A percentile compares a stretch with the other conserved stretches of the same genome.
phyloP scores from a whole-genome alignment of 2,888 invertebrate genomes.

The Melanotus villosus region DNA sequence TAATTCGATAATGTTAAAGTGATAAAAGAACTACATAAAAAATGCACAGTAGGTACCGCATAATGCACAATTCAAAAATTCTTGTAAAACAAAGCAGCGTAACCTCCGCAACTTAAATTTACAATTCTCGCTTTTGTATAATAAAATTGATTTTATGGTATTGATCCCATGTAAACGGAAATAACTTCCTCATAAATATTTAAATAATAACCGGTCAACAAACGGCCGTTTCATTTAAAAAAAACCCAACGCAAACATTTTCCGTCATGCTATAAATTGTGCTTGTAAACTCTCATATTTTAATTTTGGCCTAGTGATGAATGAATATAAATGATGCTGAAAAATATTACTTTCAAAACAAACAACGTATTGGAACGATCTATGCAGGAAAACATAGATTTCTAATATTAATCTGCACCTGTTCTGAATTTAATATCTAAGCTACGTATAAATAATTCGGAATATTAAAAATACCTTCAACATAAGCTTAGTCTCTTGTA shows the following conservation, averaged over 20 bases:
- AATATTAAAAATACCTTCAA: conserved; percentile 5
- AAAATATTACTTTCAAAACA: background rate
- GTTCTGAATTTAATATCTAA: background rate
- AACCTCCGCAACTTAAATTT: too few relatives aligned
- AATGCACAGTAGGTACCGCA: too few relatives aligned
- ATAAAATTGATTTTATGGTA: too few relatives aligned
- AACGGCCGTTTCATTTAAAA: background rate
- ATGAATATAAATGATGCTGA: conserved; percentile 7
- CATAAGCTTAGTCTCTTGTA: background rate
- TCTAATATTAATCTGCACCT: conserved; percentile 21
- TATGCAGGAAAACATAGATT: background rate
- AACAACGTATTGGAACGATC: background rate
- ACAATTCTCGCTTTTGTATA: too few relatives aligned
- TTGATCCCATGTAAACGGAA: too few relatives aligned
- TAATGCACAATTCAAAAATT: too few relatives aligned
- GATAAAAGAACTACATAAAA: too few relatives aligned
- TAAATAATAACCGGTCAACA: background rate
- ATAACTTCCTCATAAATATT: background rate
- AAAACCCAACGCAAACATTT: background rate
- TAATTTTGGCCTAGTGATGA: conserved; percentile 1
- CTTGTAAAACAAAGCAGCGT: too few relatives aligned
- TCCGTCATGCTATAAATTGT: background rate
- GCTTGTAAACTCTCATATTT: background rate
- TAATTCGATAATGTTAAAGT: too few relatives aligned
- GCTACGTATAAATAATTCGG: background rate